Percentiles rank a stretch among this genome's conserved stretches.
Conservation (phyloP, 2,888 invertebrate genomes). For the Smittia aterrima region DNA sequence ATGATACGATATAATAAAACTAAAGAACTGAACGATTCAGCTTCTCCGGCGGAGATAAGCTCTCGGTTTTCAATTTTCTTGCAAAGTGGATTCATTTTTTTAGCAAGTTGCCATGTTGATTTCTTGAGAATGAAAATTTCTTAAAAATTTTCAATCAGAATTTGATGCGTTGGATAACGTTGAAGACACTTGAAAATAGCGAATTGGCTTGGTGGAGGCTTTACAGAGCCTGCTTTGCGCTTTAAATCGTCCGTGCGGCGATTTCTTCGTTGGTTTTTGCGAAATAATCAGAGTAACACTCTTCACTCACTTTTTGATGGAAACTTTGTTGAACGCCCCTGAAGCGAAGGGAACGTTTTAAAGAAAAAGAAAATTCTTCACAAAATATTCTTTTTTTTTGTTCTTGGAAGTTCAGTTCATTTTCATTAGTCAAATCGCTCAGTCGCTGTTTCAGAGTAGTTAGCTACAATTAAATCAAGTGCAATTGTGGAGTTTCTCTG, state of each 20-base stretch:
- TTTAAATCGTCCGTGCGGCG: not conserved
- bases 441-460: not conserved
- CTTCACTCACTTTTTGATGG: not conserved
- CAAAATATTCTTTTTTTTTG: too few relatives aligned
- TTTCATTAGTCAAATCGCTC: not conserved
- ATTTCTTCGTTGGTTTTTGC: slow-evolving; percentile 3
- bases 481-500: slow-evolving; percentile 15
- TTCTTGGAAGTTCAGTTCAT: not conserved
- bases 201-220: slow-evolving; percentile 6
- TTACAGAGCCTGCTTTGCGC: not conserved
- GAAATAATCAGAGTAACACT: not conserved
- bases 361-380: too few relatives aligned
- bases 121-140: slow-evolving; percentile 29
- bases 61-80: not conserved
- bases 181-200: slow-evolving; percentile 11
- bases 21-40: slow-evolving; percentile 4
- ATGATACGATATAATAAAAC: slow-evolving; percentile 9
- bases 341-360: too few relatives aligned
- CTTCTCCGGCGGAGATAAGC: slow-evolving; percentile 37
- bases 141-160: slow-evolving; percentile 29
- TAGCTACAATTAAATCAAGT: not conserved
- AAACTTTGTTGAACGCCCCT: too few relatives aligned
- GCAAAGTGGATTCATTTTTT: slow-evolving; percentile 25
- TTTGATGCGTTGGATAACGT: not conserved
- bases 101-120: slow-evolving; percentile 30